Evolutionary conservation across 2,888 invertebrate species (phyloP), one percentile per base, ranked within the genome.

Genomic region (Fissipunctia ypsillon): DNA sequence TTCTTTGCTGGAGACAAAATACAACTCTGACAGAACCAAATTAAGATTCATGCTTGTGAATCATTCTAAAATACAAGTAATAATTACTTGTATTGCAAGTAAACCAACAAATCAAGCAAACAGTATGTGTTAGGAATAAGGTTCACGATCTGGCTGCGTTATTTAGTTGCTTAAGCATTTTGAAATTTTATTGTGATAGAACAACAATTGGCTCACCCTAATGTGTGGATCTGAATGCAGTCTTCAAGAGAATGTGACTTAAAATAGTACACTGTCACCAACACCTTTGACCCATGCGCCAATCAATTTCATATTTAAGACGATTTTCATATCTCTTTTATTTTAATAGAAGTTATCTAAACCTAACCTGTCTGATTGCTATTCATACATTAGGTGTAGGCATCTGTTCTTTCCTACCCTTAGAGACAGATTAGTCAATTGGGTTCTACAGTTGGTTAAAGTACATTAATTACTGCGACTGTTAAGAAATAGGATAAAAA

Each of bases 121-220:
- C 43, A 25, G 45, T 16, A 38, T n/a, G 54, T 10, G 5, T 56
- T 57, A 69, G n/a, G 16, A 68, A 57, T 57, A 25, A 50, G 14
- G 22, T 43, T 4, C 22, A 43, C 14, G 4, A 48, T 38, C 19
- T 57, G 28, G 25, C 25, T 35, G 16, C 16, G n/a, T 43, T 74
- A 59, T 16, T 9, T 16, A 10, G 10, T 66, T 64, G 19, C 19
- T 64, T n/a, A 25, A 16, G 31, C 19, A 9, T 35, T 31, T 31
- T 14, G 35, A 14, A 43, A n/a, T 50, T 4, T 35, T 43, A 68
- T 28, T 10, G 3, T 43, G 28, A 45, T 69, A 75, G 59, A 69
- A 74, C 25, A 76, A 3, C 22, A 59, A 52, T 45, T 75, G 22
- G 78, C 74, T 75, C 78, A 75, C 74, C 74, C 35, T 78, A 59